These are phyloP conservation scores for Petrocephalus schoutedeni DNA, from an alignment of 2,797 vertebrate genomes.

Conservation along the genomic window DNA sequence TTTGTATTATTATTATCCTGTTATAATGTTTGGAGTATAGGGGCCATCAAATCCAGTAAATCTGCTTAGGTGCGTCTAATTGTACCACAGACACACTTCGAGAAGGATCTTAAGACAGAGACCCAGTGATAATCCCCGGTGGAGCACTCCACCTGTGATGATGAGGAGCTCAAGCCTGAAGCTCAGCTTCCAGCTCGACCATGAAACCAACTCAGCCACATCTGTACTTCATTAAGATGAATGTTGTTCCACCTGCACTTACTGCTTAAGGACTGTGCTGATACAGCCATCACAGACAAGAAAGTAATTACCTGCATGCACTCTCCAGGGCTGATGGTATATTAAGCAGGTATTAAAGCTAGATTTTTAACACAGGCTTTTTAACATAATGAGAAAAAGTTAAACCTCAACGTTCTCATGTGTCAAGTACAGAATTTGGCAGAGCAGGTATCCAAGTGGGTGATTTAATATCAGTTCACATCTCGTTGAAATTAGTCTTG, in stretches of 20 bases:
- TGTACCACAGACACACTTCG: neutral
- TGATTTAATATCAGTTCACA: neutral
- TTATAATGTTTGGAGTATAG: neutral
- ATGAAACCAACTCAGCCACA: neutral
- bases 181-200: neutral
- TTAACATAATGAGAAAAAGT: neutral
- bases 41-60: neutral
- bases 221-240: neutral
- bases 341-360: constrained; percentile 1
- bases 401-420: neutral
- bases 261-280: neutral
- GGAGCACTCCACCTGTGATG: neutral
- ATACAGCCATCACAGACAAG: neutral
- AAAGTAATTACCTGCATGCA: neutral
- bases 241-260: neutral
- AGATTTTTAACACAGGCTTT: neutral
- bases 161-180: neutral
- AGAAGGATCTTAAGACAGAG: neutral
- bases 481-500: neutral
- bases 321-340: neutral
- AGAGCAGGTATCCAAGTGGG: neutral
- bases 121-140: neutral
- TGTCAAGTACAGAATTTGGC: neutral
- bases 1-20: neutral
- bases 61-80: neutral